Evolutionary conservation across 2,888 invertebrate species (phyloP).

Genomic region (Chalcis sispes): DNA sequence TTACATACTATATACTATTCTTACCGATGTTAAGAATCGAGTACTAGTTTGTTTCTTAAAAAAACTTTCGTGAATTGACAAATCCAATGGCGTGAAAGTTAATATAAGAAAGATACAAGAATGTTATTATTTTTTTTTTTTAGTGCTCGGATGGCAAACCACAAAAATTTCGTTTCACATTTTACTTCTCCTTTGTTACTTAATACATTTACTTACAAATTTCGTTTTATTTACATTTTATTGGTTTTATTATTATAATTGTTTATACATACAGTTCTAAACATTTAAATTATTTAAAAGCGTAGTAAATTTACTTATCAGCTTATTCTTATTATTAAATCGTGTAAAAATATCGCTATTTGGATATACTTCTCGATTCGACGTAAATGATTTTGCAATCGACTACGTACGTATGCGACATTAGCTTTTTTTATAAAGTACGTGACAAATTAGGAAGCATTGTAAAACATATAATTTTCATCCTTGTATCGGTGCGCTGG

Average conservation of each 20-base stretch:
- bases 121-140: not conserved
- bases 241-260: too few relatives aligned
- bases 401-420: conserved; percentile 8
- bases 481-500: conserved; percentile 27
- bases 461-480: conserved; percentile 18
- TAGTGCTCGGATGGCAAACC: too few relatives aligned
- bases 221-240: too few relatives aligned
- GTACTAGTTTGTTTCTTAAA: too few relatives aligned
- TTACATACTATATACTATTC: not conserved
- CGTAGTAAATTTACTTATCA: too few relatives aligned
- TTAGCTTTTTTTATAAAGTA: conserved; percentile 9
- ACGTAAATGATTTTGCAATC: conserved; percentile 5
- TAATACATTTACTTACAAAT: too few relatives aligned
- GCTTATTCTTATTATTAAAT: too few relatives aligned
- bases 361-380: conserved; percentile 10
- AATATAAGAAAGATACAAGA: not conserved
- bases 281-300: too few relatives aligned
- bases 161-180: not conserved
- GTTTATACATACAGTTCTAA: too few relatives aligned
- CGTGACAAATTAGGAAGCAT: conserved; percentile 24
- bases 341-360: too few relatives aligned
- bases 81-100: not conserved
- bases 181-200: too few relatives aligned
- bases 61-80: conserved; percentile 3
- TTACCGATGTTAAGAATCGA: conserved; percentile 29